These are phyloP conservation scores for Atta cephalotes DNA, from an alignment of 1,140 invertebrate species.

Conservation along the genomic window DNA sequence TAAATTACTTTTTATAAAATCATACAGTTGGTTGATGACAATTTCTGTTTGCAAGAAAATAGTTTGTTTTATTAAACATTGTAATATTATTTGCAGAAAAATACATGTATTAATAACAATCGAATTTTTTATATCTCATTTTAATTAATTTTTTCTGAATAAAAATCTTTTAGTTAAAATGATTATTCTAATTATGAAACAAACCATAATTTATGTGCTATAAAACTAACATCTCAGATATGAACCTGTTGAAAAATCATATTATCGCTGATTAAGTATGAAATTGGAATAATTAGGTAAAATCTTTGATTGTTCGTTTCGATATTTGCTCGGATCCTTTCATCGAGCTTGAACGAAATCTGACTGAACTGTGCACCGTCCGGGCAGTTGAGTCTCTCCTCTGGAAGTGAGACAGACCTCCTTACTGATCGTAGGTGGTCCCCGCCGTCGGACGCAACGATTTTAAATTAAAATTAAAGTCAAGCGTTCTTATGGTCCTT, in stretches of 20 bases:
- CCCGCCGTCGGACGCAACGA: constrained; percentile 78
- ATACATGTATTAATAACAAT: background rate
- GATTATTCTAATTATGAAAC: background rate
- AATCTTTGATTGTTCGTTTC: constrained; percentile 63
- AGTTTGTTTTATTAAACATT: background rate
- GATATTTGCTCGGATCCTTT: constrained; percentile 69
- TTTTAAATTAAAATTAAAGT: constrained; percentile 86
- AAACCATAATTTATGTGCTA: background rate
- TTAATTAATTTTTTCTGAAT: background rate
- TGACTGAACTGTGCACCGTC: constrained; percentile 66
- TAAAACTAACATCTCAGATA: background rate
- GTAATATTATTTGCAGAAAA: background rate
- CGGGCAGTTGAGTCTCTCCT: constrained; percentile 66
- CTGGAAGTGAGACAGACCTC: constrained; percentile 74
- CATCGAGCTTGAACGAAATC: constrained; percentile 65
- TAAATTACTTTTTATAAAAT: background rate
- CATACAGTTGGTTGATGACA: no score
- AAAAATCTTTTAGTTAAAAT: background rate
- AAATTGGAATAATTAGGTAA: constrained; percentile 32
- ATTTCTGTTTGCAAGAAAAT: no score
- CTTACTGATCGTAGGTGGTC: constrained; percentile 84
- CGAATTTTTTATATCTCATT: background rate
- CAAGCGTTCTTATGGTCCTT: constrained; percentile 79
- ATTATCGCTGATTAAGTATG: background rate
- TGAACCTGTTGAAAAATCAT: background rate